phyloP scores from a whole-genome alignment of 1,140 invertebrate genomes.

The Papilio aristodemus region DNA sequence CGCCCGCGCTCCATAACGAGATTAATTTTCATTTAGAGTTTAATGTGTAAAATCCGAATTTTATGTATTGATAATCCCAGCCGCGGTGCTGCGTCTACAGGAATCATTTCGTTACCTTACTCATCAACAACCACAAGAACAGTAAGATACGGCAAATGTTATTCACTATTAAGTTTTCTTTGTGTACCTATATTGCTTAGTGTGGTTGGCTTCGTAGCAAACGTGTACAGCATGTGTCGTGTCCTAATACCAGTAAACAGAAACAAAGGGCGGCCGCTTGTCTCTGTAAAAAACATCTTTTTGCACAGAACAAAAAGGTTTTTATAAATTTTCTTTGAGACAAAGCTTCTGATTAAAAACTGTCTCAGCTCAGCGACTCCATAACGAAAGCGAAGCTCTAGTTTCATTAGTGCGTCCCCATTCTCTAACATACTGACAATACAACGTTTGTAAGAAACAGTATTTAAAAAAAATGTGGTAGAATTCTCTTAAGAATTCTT shows the following conservation, averaged over 20 bases:
- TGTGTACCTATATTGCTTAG: too few relatives aligned
- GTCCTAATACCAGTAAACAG: too few relatives aligned
- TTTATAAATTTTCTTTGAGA: constrained; percentile 19
- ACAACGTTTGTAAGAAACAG: background rate
- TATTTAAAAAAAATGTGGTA: background rate
- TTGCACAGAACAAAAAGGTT: constrained; percentile 1
- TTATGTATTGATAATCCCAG: too few relatives aligned
- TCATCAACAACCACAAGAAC: too few relatives aligned
- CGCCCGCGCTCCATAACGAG: background rate
- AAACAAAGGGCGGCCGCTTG: background rate
- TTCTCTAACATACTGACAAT: background rate
- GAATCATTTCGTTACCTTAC: too few relatives aligned
- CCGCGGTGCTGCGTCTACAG: too few relatives aligned
- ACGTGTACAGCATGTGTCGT: too few relatives aligned
- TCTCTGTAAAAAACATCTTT: constrained; percentile 13
- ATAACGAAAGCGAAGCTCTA: constrained; percentile 1
- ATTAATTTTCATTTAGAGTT: background rate
- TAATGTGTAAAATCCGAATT: background rate
- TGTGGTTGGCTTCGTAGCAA: too few relatives aligned
- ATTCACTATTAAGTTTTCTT: too few relatives aligned
- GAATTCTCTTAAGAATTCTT: background rate
- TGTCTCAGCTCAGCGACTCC: constrained; percentile 8
- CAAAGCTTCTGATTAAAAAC: constrained; percentile 18
- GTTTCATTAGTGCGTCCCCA: constrained; percentile 8
- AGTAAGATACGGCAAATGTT: too few relatives aligned